Evolutionary conservation across 1,140 invertebrate genomes (phyloP), one percentile per base, ranked within the genome.

Genomic region (Drosophila sucinea): DNA sequence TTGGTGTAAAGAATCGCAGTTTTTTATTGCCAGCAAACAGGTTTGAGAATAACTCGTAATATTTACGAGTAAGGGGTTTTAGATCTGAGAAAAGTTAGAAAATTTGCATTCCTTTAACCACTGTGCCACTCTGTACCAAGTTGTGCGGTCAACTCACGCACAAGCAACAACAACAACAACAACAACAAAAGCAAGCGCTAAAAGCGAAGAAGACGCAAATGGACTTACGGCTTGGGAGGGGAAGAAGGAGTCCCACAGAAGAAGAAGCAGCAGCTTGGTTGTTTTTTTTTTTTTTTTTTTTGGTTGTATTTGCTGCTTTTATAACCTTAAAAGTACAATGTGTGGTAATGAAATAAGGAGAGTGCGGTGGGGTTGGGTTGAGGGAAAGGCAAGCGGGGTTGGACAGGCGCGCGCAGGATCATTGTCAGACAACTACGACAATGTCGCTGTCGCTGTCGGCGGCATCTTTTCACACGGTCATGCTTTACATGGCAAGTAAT

Each of bases 401-500:
- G 54, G 27, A 38, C 1, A 38, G 35, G 35, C 35, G 35, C 30
- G 44, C 30, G 35, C 33, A 57, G 60, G 54, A 73, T 55, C 66
- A 75, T 40, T 60, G 17, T 51, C 44, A 51, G 44, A 51, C 44
- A 51, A 51, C 23, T 27, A 51, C 23, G 11, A 51, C 23, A 51
- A 51, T 23, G 25, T 10, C 44, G 23, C 2, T 1, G 57, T 44
- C 58, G 41, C 47, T 54, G 41, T 47, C 17, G 56, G 56, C 73
- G 73, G 73, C 73, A 76, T 76, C 73, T 66, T 76, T 76, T 77
- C 73, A 77, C 73, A 77, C 73, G 73, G 73, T 76, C 73, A 76
- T 77, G 74, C 66, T 77, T 77, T 77, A 77, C 73, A 77, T 77
- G 74, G 67, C 44, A 77, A 70, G 66, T 76, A 77, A 77, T 77